Evolutionary conservation across 2,113 vertebrate species (phyloP).

Genomic region (Sinocyclocheilus rhinocerous): DNA sequence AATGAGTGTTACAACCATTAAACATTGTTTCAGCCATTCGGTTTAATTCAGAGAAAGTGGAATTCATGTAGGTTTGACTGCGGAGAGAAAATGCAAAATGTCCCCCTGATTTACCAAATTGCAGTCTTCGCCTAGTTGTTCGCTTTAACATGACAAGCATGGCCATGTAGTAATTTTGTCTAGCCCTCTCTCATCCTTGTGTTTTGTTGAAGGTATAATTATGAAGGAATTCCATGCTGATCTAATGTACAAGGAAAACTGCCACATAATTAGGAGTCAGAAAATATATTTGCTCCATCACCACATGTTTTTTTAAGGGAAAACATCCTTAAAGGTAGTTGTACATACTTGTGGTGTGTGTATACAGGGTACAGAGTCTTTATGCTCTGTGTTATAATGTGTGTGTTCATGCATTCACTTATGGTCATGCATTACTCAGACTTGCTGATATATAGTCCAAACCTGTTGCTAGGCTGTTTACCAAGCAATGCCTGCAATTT

Average conservation of each 20-base stretch:
- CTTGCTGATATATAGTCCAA: conserved; percentile 16
- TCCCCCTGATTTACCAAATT: not conserved
- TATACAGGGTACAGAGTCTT: not conserved
- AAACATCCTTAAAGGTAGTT: not conserved
- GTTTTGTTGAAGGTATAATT: conserved; percentile 44
- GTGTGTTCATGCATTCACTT: not conserved
- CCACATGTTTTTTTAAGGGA: not conserved
- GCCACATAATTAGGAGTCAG: conserved; percentile 42
- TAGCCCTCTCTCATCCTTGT: not conserved
- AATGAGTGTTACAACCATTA: not conserved
- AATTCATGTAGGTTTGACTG: not conserved
- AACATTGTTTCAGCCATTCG: not conserved
- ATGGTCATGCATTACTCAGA: conserved; percentile 15
- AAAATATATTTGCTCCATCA: conserved; percentile 38
- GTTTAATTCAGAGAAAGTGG: not conserved
- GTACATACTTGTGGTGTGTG: not conserved
- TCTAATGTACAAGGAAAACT: conserved; percentile 23
- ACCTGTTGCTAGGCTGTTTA: conserved; percentile 50
- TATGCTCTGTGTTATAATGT: not conserved
- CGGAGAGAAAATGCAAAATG: not conserved
- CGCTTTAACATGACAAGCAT: not conserved
- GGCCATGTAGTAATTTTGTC: not conserved
- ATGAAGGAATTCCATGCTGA: conserved; percentile 36
- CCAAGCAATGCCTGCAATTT: conserved; percentile 17
- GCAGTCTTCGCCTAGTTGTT: not conserved